These are phyloP conservation scores for Pelosia muscerda DNA, from an alignment of 2,888 invertebrate species.

Conservation along the genomic window DNA sequence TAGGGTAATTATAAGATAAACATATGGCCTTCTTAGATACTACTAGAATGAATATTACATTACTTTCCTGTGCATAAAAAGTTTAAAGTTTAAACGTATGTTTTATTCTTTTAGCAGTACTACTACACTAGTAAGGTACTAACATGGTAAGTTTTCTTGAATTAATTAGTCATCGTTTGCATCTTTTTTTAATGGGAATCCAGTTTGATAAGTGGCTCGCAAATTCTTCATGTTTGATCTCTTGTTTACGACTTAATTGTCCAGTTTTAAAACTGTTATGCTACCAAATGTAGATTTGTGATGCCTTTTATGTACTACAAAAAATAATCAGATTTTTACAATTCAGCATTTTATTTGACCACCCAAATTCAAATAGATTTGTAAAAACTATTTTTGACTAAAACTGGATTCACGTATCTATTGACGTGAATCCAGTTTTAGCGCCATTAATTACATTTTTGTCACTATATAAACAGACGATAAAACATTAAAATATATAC, in stretches of 20 bases:
- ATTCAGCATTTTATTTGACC: conserved; percentile 8
- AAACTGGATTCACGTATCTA: neutral
- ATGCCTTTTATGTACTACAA: conserved; percentile 12
- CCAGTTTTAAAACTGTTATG: conserved; percentile 9
- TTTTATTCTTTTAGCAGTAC: neutral
- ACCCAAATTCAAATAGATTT: conserved; percentile 15
- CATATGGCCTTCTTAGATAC: conserved; percentile 78
- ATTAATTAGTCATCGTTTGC: conserved; percentile 37
- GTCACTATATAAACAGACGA: conserved; percentile 43
- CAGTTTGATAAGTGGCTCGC: conserved; percentile 27
- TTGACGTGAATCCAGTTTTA: conserved; percentile 26
- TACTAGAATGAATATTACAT: conserved; percentile 68
- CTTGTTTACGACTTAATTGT: conserved; percentile 25
- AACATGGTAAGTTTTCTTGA: conserved; percentile 30
- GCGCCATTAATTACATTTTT: conserved; percentile 31
- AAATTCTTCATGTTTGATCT: conserved; percentile 23
- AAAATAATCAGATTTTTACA: neutral
- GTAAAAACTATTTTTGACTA: neutral
- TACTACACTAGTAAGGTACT: conserved; percentile 9
- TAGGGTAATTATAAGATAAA: conserved; percentile 77
- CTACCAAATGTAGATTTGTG: conserved; percentile 12
- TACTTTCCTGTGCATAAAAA: conserved; percentile 64
- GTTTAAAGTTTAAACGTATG: conserved; percentile 32
- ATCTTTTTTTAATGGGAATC: conserved; percentile 30
- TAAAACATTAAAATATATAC: conserved; percentile 52